phyloP scores from a whole-genome alignment of 35 echinoderm and acorn worm genomes.

The Apostichopus californicus region DNA sequence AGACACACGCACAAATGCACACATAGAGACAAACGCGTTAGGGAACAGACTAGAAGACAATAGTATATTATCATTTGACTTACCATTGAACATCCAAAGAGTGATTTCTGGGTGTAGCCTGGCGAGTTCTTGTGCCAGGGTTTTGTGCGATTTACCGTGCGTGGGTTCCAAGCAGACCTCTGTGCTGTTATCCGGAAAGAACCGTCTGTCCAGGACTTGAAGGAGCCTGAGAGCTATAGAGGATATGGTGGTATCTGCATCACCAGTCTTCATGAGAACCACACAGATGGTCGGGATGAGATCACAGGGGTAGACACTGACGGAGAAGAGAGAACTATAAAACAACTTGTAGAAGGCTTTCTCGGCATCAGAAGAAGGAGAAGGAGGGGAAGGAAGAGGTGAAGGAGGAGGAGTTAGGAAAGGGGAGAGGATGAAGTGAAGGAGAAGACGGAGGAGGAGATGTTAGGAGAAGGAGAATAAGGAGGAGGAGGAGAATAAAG shows the following conservation, averaged over 20 bases:
- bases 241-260: conserved; percentile 69
- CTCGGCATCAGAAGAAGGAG: no score
- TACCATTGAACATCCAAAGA: conserved; percentile 91
- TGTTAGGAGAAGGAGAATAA: no score
- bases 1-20: no score
- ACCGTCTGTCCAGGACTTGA: conserved; percentile 86
- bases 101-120: conserved; percentile 92
- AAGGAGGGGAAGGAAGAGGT: no score
- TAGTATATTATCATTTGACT: not conserved
- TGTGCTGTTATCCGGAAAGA: conserved; percentile 64
- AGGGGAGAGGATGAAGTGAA: no score
- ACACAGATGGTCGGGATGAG: conserved; percentile 88
- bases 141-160: conserved; percentile 89
- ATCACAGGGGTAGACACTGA: conserved; percentile 94
- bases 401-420: not conserved
- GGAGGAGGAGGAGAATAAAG: no score
- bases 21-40: no score
- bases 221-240: conserved; percentile 82
- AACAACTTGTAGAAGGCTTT: no score
- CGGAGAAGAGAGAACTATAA: not conserved
- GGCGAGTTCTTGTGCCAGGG: conserved; percentile 83
- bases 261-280: conserved; percentile 91
- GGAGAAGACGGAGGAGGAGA: conserved; percentile 25
- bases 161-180: conserved; percentile 67
- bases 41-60: no score